Percentiles rank a stretch among this genome's conserved stretches.
Conservation (phyloP, 2,113 vertebrate species). For the Pantherophis guttatus region DNA sequence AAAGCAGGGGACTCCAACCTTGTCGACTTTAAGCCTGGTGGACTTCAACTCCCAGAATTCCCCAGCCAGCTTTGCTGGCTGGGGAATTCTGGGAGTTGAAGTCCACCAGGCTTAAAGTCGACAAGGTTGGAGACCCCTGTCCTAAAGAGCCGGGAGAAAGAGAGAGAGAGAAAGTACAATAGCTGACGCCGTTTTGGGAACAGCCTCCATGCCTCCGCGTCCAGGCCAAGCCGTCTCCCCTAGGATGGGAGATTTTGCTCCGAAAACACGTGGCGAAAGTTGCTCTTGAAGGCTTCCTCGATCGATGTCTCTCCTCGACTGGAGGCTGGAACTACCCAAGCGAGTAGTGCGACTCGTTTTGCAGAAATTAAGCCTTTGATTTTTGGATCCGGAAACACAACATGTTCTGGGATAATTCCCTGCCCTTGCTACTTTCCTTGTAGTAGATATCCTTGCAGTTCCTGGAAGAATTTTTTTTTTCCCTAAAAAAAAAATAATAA, state of each 20-base stretch:
- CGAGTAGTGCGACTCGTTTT: neutral
- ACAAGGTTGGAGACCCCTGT: no score
- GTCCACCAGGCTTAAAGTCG: no score
- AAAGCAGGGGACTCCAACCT: no score
- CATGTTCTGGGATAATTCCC: neutral
- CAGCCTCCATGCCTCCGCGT: no score
- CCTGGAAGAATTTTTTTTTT: neutral
- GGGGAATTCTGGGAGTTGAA: no score
- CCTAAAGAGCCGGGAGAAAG: neutral
- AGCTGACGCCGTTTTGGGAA: neutral
- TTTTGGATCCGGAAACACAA: neutral
- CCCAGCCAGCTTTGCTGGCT: no score
- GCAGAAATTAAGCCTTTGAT: neutral
- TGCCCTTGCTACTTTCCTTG: neutral
- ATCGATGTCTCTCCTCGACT: neutral
- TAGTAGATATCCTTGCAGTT: neutral
- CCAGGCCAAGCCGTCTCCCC: neutral
- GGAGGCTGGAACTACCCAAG: neutral
- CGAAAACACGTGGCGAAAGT: neutral
- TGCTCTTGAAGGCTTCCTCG: neutral
- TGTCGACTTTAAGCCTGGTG: no score
- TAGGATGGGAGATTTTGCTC: neutral
- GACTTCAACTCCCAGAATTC: no score
- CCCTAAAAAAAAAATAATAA: no score
- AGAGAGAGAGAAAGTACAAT: no score